Evolutionary conservation across 2,888 invertebrate species (phyloP), one percentile per base, ranked within the genome.

Genomic region (Tipula vernalis): DNA sequence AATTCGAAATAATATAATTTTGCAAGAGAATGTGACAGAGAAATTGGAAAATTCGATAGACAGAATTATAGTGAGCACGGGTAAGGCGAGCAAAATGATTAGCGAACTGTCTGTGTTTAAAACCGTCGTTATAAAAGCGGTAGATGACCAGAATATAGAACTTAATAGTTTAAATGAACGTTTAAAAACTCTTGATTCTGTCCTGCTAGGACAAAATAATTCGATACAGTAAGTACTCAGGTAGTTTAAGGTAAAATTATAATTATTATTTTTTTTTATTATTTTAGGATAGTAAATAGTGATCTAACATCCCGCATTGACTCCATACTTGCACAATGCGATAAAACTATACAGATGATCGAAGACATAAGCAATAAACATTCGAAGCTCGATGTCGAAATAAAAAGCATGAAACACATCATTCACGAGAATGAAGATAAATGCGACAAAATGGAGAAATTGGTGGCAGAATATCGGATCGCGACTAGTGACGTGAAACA

Each of bases 391-490:
- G 91, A 92, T 88, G 92, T 91, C 87, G 93, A 93, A 89, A 90
- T 93, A 0, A 92, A 92, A 88, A 91, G 92, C 13, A 90, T 93
- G 87, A 93, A 91, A 87, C 92, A 92, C 88, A 92, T 92, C 86
- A 91, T 93, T 0, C 91, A 92, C 47, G 93, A 93, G 88, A 92
- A 92, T 10, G 91, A 92, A 18, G 93, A 93, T 57, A 93, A 92
- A 87, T 90, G 93, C 47, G 93, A 93, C 86, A 92, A 91, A 47
- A 89, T 93, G 10, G 91, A 92, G 13, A 90, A 90, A n/a, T 90
- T 92, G 51, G 89, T 93, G 0, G 88, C 88, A 0, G 90, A 91
- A 87, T 88, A 92, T 8, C 92, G 91, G 87, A 90, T 90, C 42
- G 89, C 91, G 2, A 88, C 93, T 1, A 90, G 91, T 86, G 92